phyloP scores from a whole-genome alignment of 2,113 vertebrate genomes.

The Emydura subglobosa region DNA sequence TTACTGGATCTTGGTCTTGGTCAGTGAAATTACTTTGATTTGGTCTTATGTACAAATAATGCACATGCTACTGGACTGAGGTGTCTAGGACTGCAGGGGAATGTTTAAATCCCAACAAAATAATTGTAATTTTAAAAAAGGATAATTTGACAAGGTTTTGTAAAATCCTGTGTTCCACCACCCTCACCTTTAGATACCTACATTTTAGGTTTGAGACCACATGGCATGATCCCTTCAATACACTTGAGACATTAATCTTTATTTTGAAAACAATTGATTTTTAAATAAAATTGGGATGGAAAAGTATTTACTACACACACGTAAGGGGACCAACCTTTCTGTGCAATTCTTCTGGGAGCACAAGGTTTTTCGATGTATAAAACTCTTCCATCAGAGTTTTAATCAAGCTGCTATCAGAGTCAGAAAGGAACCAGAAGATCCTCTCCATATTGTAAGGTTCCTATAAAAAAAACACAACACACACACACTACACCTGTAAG shows the following conservation, averaged over 20 bases:
- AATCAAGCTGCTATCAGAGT: slow-evolving; percentile 71
- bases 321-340: slow-evolving; percentile 73
- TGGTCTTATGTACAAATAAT: fast-evolving
- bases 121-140: fast-evolving
- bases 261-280: neutral
- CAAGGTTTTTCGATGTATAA: slow-evolving; percentile 73
- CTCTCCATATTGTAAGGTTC: slow-evolving; percentile 96
- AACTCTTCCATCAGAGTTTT: slow-evolving; percentile 90
- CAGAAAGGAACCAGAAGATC: slow-evolving; percentile 90
- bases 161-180: neutral
- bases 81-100: neutral
- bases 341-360: slow-evolving; percentile 79
- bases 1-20: neutral
- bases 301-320: neutral
- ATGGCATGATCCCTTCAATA: neutral
- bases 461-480: slow-evolving; percentile 62
- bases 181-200: fast-evolving
- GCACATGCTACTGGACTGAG: fast-evolving
- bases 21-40: fast-evolving
- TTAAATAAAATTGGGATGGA: neutral
- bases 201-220: neutral
- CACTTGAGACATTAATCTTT: neutral
- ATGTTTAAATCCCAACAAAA: neutral
- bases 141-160: fast-evolving
- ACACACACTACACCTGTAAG: neutral